Conservation (phyloP, 1,140 invertebrate genomes). For the Eumeta japonica region DNA sequence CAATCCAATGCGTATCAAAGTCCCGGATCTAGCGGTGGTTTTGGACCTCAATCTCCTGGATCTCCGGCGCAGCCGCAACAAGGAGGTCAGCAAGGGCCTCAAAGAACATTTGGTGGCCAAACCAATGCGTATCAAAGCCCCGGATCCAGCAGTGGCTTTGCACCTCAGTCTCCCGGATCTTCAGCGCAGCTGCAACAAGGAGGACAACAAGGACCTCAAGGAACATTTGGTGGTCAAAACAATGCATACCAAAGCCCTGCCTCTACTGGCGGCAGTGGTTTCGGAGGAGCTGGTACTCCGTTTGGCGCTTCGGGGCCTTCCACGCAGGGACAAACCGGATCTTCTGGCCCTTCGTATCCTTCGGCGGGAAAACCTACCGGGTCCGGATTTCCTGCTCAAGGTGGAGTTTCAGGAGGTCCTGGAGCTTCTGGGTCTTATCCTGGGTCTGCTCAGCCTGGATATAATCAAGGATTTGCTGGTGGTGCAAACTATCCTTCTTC, state of each 20-base stretch:
- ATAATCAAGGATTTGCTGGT: conserved; percentile 4
- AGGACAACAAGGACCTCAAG: not conserved
- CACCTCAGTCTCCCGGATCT: conserved; percentile 6
- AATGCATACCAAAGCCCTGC: conserved; percentile 2
- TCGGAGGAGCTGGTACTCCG: not conserved
- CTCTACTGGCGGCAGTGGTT: conserved; percentile 3
- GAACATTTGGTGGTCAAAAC: conserved; percentile 3
- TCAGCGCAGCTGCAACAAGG: not conserved
- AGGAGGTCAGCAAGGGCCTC: not conserved
- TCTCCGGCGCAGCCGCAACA: not conserved
- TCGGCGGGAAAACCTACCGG: too few relatives aligned
- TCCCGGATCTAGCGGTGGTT: conserved; percentile 1
- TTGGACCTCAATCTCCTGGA: conserved; percentile 5
- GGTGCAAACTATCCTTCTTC: not conserved
- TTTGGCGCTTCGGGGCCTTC: conserved; percentile 6
- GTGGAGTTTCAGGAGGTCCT: not conserved
- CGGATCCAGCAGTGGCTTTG: conserved; percentile 6
- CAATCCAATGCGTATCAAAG: conserved; percentile 1
- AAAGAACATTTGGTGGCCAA: conserved; percentile 3
- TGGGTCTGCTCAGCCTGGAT: conserved; percentile 5
- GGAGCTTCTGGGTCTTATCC: conserved; percentile 7
- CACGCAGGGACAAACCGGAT: not conserved
- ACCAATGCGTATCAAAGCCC: not conserved
- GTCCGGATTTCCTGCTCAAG: too few relatives aligned
- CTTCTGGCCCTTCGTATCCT: too few relatives aligned